Evolutionary conservation across 2,113 vertebrate species (phyloP), one percentile per base, ranked within the genome.

Genomic region (Tachuris rubrigastra): DNA sequence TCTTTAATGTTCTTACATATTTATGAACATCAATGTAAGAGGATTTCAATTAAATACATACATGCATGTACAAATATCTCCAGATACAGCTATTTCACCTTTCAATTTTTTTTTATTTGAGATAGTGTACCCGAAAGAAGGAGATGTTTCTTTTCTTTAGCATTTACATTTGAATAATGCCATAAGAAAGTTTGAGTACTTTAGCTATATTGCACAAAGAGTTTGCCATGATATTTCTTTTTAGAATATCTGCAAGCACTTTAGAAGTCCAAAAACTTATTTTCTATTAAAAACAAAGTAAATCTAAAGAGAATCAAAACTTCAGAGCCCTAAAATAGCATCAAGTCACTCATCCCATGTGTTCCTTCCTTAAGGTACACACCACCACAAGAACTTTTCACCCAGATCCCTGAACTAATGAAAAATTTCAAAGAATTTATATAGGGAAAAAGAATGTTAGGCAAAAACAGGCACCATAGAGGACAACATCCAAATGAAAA

Each of bases 11-110:
- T 59, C 12, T 60, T 81, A 46, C 23, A 30, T 6, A n/a, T 1
- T 6, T 71, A 14, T 33, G 16, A 35, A 53, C 0, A 3, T 42
- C 24, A 75, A 25, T 31, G 4, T 5, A 60, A 79, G 15, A 46
- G 1, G 37, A 44, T 88, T 82, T 74, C 20, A 71, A 3, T 77
- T 72, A 67, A 47, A 84, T 53, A 47, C 10, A 50, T 42, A 22
- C 3, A n/a, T 30, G 5, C 1, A 20, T 47, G 42, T 5, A 50
- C 1, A 2, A 19, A 9, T 33, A 39, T 22, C 22, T 75, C 18
- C 23, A 56, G n/a, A 46, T 12, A 37, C 3, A 84, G 7, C 2
- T 62, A 14, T 66, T 83, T 67, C 63, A 63, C 22, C 5, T 76
- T 72, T 65, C 6, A 46, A 2, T 4, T 44, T 52, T 9, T 41